Evolutionary conservation across 2,797 vertebrate genomes (phyloP).

Genomic region (Mus minutoides): DNA sequence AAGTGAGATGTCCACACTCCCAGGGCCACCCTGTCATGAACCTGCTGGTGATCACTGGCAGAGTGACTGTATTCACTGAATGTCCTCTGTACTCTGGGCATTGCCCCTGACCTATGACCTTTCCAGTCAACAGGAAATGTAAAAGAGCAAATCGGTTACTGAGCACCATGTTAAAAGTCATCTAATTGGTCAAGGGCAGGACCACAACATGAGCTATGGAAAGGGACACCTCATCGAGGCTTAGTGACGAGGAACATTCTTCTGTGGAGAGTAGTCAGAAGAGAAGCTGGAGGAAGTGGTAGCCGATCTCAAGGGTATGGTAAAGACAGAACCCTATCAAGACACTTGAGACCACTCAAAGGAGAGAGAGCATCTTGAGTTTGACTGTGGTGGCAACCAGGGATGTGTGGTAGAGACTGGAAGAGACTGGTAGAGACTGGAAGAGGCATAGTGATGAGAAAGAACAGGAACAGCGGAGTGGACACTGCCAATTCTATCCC

Average conservation of each 20-base stretch:
- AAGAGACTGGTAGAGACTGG: too few species aligned
- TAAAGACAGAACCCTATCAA: neutral
- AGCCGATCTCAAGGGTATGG: too few species aligned
- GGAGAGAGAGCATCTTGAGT: neutral
- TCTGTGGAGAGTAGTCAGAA: neutral
- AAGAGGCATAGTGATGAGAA: too few species aligned
- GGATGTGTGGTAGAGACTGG: rapidly evolving
- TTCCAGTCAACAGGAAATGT: neutral
- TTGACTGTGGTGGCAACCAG: neutral
- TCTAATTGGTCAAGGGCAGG: neutral
- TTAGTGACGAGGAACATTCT: neutral
- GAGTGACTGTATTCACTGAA: neutral
- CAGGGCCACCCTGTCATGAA: neutral
- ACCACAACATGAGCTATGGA: rapidly evolving
- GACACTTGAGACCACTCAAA: neutral
- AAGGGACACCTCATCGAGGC: neutral
- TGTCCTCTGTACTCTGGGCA: neutral
- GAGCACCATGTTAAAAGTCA: rapidly evolving
- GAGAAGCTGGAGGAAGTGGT: neutral
- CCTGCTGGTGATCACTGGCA: neutral
- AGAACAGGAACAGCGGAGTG: rapidly evolving
- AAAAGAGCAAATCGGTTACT: neutral
- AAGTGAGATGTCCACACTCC: neutral
- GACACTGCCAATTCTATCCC: neutral
- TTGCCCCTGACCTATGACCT: neutral